These are phyloP conservation scores for Ischnura elegans DNA, from an alignment of 2,888 invertebrate species.

Conservation along the genomic window DNA sequence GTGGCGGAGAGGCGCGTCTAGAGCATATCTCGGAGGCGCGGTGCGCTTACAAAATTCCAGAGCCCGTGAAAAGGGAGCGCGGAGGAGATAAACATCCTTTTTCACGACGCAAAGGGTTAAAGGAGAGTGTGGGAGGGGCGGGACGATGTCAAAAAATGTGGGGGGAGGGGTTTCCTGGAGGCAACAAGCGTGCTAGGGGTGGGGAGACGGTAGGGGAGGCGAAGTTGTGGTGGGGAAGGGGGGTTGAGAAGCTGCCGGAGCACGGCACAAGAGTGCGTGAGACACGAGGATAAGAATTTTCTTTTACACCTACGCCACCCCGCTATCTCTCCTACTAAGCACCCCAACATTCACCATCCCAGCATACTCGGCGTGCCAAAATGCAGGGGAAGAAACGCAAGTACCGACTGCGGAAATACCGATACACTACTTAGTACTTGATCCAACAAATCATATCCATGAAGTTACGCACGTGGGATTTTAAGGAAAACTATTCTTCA, in stretches of 20 bases:
- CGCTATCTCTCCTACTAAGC: not conserved
- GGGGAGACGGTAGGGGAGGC: not conserved
- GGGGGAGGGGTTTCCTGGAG: not conserved
- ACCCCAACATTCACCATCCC: not conserved
- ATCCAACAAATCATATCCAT: too few relatives aligned
- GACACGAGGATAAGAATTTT: conserved; percentile 20
- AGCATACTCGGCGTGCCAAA: not conserved
- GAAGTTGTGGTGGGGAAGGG: not conserved
- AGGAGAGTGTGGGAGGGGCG: not conserved
- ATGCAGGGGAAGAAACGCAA: too few relatives aligned
- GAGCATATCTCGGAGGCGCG: not conserved
- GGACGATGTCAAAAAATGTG: not conserved
- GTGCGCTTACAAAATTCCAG: conserved; percentile 3
- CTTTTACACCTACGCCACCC: conserved; percentile 23
- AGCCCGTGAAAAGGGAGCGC: conserved; percentile 7
- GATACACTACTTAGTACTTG: too few relatives aligned
- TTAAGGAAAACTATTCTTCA: too few relatives aligned
- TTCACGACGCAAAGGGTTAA: conserved; percentile 36
- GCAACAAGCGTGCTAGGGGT: not conserved
- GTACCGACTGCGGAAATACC: too few relatives aligned
- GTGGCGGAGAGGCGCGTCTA: not conserved
- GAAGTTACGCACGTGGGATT: too few relatives aligned
- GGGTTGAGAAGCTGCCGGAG: not conserved
- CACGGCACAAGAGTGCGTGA: not conserved
- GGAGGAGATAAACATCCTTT: conserved; percentile 45